Evolutionary conservation across 2,888 invertebrate genomes (phyloP).

Genomic region (Pristionchus arcanus): DNA sequence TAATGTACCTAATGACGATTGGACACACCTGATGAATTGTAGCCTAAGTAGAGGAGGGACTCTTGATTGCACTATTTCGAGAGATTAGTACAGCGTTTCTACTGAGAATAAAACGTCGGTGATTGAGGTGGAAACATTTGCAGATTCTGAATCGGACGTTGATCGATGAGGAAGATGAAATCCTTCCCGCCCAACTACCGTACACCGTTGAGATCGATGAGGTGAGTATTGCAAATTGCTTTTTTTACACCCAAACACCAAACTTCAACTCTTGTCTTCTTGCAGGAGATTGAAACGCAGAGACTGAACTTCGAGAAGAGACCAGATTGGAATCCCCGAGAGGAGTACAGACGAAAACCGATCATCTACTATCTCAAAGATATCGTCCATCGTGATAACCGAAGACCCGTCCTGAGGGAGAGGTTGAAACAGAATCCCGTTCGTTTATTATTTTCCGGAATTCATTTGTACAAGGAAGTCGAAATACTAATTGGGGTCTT

Average conservation of each 20-base stretch:
- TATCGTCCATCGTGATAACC: neutral
- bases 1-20: too few species aligned
- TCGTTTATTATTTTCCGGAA: neutral
- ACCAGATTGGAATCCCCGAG: neutral
- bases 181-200: slow-evolving; percentile 1
- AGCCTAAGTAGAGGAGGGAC: neutral
- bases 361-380: neutral
- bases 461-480: neutral
- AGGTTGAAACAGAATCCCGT: neutral
- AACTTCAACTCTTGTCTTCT: neutral
- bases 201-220: neutral
- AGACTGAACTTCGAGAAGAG: neutral
- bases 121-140: neutral
- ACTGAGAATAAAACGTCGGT: neutral
- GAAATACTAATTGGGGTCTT: neutral
- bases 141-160: slow-evolving; percentile 40
- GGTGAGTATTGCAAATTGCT: neutral
- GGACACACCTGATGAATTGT: neutral
- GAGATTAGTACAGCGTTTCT: neutral
- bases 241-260: too few species aligned
- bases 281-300: neutral
- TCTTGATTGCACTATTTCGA: slow-evolving; percentile 12
- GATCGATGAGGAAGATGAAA: slow-evolving; percentile 4
- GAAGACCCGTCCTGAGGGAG: slow-evolving; percentile 18
- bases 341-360: neutral